Percentiles rank a stretch among this genome's conserved stretches.
These are phyloP conservation scores for Andrena minutula DNA, from an alignment of 2,888 invertebrate species.

Conservation along the genomic window DNA sequence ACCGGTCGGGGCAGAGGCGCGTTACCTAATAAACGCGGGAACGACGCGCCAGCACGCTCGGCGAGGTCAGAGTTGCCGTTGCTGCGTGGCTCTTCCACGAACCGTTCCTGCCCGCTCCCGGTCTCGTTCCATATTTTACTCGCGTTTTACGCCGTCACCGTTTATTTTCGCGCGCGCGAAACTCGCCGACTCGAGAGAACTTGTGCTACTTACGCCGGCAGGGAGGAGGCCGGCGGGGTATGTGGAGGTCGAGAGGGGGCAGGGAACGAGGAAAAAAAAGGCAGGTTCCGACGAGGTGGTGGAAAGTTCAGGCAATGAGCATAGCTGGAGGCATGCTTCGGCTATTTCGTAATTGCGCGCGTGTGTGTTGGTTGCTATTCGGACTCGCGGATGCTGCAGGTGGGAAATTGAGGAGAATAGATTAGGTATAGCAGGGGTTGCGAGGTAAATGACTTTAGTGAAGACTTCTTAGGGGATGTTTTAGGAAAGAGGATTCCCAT, in stretches of 20 bases:
- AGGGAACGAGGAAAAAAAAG: background rate
- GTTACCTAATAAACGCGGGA: conserved; percentile 74
- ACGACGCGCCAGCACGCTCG: conserved; percentile 42
- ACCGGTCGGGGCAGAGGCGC: conserved; percentile 31
- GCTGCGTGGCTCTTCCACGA: conserved; percentile 40
- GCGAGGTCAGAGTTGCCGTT: conserved; percentile 61
- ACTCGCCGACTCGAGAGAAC: conserved; percentile 11
- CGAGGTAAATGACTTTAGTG: no score
- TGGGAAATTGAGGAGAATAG: no score
- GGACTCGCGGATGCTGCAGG: no score
- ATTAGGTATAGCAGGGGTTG: no score
- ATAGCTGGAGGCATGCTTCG: no score
- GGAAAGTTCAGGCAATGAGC: no score
- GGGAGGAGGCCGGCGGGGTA: background rate
- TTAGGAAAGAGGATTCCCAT: no score
- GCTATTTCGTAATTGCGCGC: no score
- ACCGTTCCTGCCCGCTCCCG: conserved; percentile 18
- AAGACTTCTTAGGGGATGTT: no score
- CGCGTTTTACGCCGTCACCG: conserved; percentile 39
- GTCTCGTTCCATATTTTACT: conserved; percentile 45
- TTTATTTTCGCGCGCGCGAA: conserved; percentile 46
- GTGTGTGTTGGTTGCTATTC: no score
- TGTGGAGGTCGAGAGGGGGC: no score
- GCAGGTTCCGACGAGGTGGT: background rate
- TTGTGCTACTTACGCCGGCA: conserved; percentile 9